These are phyloP conservation scores for Sesamia inferens DNA, from an alignment of 2,888 invertebrate species.

Conservation along the genomic window DNA sequence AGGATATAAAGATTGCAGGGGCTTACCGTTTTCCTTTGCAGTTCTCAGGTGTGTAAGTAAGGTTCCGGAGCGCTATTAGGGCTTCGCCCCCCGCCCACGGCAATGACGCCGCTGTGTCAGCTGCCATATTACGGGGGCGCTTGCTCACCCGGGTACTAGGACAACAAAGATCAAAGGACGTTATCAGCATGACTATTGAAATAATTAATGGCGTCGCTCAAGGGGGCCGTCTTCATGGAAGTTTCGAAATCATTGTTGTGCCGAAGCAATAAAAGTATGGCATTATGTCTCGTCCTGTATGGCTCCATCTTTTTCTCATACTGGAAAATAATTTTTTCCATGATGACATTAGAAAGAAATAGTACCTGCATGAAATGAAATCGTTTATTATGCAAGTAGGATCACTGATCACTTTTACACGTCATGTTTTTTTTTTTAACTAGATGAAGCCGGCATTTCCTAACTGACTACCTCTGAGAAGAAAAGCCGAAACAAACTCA, in stretches of 20 bases:
- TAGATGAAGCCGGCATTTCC: too few relatives aligned
- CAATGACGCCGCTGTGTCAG: conserved; percentile 83
- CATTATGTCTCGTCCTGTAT: not conserved
- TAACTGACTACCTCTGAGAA: too few relatives aligned
- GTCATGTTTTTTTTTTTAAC: too few relatives aligned
- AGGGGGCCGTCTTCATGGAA: not conserved
- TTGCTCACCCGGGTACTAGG: conserved; percentile 81
- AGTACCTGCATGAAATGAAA: too few relatives aligned
- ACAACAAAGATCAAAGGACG: not conserved
- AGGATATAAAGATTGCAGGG: not conserved
- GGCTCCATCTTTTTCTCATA: not conserved
- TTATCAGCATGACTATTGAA: not conserved
- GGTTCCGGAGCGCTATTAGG: conserved; percentile 70
- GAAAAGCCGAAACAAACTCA: too few relatives aligned
- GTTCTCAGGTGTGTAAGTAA: conserved; percentile 70
- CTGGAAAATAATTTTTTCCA: too few relatives aligned
- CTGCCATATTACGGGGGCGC: conserved; percentile 78
- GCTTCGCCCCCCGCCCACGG: conserved; percentile 82
- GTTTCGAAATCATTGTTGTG: not conserved
- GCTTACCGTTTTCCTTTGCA: conserved; percentile 77
- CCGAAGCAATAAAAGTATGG: not conserved
- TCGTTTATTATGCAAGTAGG: too few relatives aligned
- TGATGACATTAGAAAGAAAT: too few relatives aligned
- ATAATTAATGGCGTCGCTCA: not conserved
- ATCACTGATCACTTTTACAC: too few relatives aligned